phyloP scores from a whole-genome alignment of 37 sponge, comb jelly and placozoan species.

The Geodia barretti region DNA sequence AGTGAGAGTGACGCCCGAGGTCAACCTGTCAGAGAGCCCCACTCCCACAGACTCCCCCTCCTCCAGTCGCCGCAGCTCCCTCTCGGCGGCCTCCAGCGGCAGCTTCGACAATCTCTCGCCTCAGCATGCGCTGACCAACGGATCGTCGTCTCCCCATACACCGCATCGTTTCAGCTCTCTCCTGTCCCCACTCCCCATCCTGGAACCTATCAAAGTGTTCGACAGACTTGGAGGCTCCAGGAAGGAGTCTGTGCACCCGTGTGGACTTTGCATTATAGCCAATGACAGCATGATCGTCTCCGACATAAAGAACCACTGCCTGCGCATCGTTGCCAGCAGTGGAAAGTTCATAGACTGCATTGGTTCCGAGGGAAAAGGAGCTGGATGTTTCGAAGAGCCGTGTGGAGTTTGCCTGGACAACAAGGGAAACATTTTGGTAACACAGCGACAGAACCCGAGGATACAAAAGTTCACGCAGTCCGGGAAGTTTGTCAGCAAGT shows the following conservation, averaged over 20 bases:
- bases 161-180: constrained; percentile 46
- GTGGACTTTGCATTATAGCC: neutral
- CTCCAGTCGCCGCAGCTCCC: neutral
- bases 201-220: constrained; percentile 21
- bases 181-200: neutral
- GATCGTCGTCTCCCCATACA: neutral
- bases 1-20: neutral
- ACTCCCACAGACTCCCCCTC: neutral
- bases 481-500: constrained; percentile 7
- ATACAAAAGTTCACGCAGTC: neutral
- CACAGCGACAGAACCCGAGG: neutral
- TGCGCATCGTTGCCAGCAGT: constrained; percentile 4
- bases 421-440: neutral
- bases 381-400: constrained; percentile 4
- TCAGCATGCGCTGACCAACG: neutral
- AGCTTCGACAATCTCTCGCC: neutral
- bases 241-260: constrained; percentile 12
- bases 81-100: neutral
- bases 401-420: neutral
- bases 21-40: neutral
- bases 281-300: constrained; percentile 4
- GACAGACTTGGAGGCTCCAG: constrained; percentile 26
- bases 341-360: constrained; percentile 5
- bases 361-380: constrained; percentile 11
- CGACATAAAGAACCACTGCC: neutral